Base-by-base conservation (phyloP, 2,888 invertebrate species). In the Sphaeridia pumilis region DNA sequence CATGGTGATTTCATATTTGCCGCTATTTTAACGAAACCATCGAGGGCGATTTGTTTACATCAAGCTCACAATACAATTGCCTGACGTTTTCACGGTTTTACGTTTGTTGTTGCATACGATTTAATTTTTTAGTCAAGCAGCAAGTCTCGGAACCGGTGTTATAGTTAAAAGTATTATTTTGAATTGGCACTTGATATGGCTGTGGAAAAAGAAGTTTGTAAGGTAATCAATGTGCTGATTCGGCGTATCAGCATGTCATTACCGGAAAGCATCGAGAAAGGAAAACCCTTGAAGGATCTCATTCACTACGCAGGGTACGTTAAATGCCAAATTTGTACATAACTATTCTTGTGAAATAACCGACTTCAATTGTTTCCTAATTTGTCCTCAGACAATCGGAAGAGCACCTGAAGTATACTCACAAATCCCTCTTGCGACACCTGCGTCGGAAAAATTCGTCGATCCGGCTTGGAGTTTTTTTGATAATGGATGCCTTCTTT, bases 401-500 rank as follows among this genome's bases (percentile, higher is more conserved):
- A 38, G 38, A 38, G 17, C 12, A 20, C 17, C 38, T 38, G 12
- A 38, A 38, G 17, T 38, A 38, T 17, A 38, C 38, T 17, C 38
- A 38, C 20, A 38, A 38, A 38, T 38, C 38, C 17, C 20, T 38
- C 5, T 20, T 38, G 7, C 12, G 38, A 38, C 38, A 38, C 20
- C 20, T 38, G 17, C 7, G 38, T 5, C 7, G 38, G 17, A 38
- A 38, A 38, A 38, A 38, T 17, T 38, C 38, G 20, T 5, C 17
- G 5, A 38, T 38, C 5, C 7, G 38, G 5, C 17, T 38, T 7
- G 38, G 38, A 5, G 38, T 38, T 17, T 38, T 38, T 38, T 20
- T 38, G 7, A 38, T 38, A 7, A 38, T 38, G 38, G 38, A 38
- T 38, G 38, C 38, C 5, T 38, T 38, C 20, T 38, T 38, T 38